Evolutionary conservation across 2,888 invertebrate species (phyloP), one percentile per base, ranked within the genome.

Genomic region (Melipona bicolor): DNA sequence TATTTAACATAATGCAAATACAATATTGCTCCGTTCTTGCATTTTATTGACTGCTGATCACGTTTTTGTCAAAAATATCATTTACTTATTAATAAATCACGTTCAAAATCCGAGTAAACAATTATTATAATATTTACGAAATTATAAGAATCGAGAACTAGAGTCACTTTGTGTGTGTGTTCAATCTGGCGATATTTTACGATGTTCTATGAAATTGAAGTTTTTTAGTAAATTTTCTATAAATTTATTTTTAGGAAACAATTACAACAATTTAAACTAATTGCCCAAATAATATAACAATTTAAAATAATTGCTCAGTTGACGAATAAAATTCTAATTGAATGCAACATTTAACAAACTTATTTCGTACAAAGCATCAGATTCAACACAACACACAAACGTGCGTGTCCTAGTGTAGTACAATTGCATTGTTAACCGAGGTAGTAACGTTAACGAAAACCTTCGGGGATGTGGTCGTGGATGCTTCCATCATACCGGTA

Each of bases 341-440:
- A 54, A 61, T 15, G 21, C 6, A 24, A 19, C 19, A 17, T 50
- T 32, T 0, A n/a, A 71, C 24, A 62, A 72, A 19, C 50, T 75
- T 24, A 21, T 19, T 69, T 67, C 36, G 21, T 19, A 27, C 21
- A 67, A 79, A 83, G 70, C 81, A 84, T 88, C 90, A 90, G 89
- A 89, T 88, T 90, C 81, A 87, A 84, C 86, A 90, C 83, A 84
- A 49, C 82, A 84, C 84, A 85, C 87, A 83, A 84, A 87, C 84
- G 36, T 85, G 64, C 61, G 67, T 77, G 54, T 84, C 56, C 80
- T 90, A 90, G 68, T 90, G 86, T 78, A 85, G 87, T 32, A 92
- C 85, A 79, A 93, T 92, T 15, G 92, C 88, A 79, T 93, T 93
- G 77, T 91, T 92, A 43, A 91, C 90, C 19, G 91, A 88, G 27